Evolutionary conservation across 2,888 invertebrate species (phyloP), one percentile per base, ranked within the genome.

Genomic region (Ctenicera cuprea): DNA sequence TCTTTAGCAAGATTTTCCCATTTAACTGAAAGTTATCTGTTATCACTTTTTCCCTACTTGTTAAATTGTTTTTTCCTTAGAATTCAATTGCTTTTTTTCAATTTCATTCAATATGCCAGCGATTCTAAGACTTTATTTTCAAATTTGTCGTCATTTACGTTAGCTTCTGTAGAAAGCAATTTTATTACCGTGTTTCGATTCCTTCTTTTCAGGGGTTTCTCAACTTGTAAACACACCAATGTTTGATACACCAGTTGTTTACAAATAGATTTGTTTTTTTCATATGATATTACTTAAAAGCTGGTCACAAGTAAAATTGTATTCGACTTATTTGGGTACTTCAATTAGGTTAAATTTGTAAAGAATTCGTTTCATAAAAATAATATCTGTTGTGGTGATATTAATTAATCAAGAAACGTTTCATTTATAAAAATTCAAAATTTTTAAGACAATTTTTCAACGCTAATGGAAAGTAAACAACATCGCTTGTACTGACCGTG

Each of bases 71-170:
- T 59, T 38, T 59, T 38, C 12, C 5, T 16, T 16, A 1, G 33
- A 16, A 59, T 59, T 38, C 59, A 20, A 20, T 38, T 38, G 38
- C 59, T 38, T 18, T 14, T 12, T 33, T 59, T 38, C 22, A 20
- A 20, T 38, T 38, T 38, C 38, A 38, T 59, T 38, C 59, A 59
- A 59, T 59, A 38, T 59, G 59, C 38, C 38, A 30, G 4, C 38
- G 38, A 20, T 38, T 37, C 59, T 2, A 20, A 11, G 59, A 38
- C 5, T 14, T 11, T 59, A 8, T 38, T 59, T 59, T 38, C 37
- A 41, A 38, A 33, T 57, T 57, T 57, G 33, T 57, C 14, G 33
- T 12, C 9, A 50, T 22, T 50, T 12, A 12, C 4, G n/a, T 50
- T 20, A 11, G 1, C 9, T 50, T 50, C 3, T 22, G 11, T 22